phyloP scores from a whole-genome alignment of 2,797 vertebrate genomes.

The Pseudocheirus occidentalis region DNA sequence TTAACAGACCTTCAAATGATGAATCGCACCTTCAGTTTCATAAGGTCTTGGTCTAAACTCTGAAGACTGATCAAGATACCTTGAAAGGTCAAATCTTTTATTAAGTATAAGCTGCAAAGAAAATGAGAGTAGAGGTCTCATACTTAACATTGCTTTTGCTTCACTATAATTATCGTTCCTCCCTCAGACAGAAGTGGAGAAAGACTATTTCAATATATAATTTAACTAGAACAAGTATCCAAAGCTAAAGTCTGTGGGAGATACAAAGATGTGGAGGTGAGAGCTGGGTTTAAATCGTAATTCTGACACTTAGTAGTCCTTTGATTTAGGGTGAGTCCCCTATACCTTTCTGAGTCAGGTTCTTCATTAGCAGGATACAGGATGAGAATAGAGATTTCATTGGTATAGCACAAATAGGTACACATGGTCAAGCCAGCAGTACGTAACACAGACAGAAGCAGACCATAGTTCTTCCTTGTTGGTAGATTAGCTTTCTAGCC shows the following conservation, averaged over 20 bases:
- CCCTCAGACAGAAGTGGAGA: neutral
- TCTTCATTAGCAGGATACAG: neutral
- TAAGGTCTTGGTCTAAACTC: neutral
- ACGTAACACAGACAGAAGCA: neutral
- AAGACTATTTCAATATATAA: neutral
- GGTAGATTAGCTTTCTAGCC: neutral
- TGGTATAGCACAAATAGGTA: neutral
- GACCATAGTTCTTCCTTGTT: neutral
- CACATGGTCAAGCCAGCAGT: neutral
- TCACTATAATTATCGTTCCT: neutral
- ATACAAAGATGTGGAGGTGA: neutral
- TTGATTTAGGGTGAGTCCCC: neutral
- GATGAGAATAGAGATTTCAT: neutral
- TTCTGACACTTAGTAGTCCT: neutral
- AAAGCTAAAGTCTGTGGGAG: neutral
- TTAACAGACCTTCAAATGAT: neutral
- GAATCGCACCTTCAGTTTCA: neutral
- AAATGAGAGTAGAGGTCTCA: neutral
- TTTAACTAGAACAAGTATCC: neutral
- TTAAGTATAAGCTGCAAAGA: neutral
- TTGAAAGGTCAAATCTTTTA: neutral
- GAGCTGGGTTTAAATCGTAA: neutral
- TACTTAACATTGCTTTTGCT: neutral
- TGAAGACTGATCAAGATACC: neutral
- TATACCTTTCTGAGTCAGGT: neutral